A percentile compares a stretch with the other conserved stretches of the same genome.
Conservation (phyloP, 2,113 vertebrate species). For the Cervus canadensis region DNA sequence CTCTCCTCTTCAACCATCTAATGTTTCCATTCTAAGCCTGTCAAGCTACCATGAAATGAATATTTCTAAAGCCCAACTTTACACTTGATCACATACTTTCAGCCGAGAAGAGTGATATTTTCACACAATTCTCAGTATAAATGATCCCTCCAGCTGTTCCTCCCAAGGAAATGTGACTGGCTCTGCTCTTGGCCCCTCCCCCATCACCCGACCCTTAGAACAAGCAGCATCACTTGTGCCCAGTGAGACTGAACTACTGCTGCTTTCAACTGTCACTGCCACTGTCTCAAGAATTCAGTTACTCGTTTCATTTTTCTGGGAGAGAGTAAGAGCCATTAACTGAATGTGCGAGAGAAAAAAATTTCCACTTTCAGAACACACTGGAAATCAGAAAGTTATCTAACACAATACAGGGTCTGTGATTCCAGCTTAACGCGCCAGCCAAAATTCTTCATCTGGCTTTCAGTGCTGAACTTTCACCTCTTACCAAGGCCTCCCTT, state of each 20-base stretch:
- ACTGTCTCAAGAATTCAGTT: background rate
- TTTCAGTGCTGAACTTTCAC: slow-evolving; percentile 23
- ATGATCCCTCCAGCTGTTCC: background rate
- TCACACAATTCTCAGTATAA: background rate
- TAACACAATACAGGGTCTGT: background rate
- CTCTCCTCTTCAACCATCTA: background rate
- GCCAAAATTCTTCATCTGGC: slow-evolving; percentile 25
- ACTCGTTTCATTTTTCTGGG: background rate
- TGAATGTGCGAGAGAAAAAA: background rate
- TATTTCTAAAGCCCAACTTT: background rate
- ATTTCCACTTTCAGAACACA: background rate
- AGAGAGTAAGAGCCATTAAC: background rate
- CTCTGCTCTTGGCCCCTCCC: background rate
- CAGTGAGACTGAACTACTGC: background rate
- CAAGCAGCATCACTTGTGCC: background rate
- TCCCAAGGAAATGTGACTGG: accelerated
- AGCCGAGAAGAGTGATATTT: background rate
- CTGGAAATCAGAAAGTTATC: background rate
- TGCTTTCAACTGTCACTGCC: background rate
- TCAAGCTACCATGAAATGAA: background rate
- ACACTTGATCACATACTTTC: background rate
- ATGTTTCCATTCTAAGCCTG: background rate
- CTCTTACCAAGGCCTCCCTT: background rate
- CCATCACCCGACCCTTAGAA: background rate
- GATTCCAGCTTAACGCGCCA: background rate